These are phyloP conservation scores for Drosophila leonis DNA, from an alignment of 2,888 invertebrate genomes.

Conservation along the genomic window DNA sequence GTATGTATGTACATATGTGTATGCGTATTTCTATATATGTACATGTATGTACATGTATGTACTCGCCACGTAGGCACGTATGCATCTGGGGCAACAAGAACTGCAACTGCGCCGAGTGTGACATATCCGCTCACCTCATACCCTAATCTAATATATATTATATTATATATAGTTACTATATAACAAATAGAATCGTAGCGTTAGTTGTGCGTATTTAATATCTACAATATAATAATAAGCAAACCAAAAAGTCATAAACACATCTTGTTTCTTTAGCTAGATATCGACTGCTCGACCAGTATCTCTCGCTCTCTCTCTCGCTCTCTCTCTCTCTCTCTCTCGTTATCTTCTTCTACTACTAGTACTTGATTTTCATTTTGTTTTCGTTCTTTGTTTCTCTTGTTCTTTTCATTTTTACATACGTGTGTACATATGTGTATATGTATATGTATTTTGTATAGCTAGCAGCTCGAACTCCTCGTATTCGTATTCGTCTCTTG, in stretches of 20 bases:
- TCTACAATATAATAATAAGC: slow-evolving; percentile 6
- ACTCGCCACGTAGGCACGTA: slow-evolving; percentile 15
- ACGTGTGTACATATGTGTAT: slow-evolving; percentile 10
- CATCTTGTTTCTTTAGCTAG: slow-evolving; percentile 29
- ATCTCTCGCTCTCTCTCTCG: slow-evolving; percentile 27
- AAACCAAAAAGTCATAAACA: slow-evolving; percentile 33
- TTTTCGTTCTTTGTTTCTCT: slow-evolving; percentile 12
- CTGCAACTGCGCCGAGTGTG: slow-evolving; percentile 53
- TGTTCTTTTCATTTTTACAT: background rate
- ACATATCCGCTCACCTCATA: slow-evolving; percentile 46
- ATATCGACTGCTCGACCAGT: slow-evolving; percentile 32
- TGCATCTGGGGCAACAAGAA: slow-evolving; percentile 51
- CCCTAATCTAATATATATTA: slow-evolving; percentile 22
- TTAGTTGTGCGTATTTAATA: slow-evolving; percentile 37
- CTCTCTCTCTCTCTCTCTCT: slow-evolving; percentile 28
- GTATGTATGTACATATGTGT: slow-evolving; percentile 8
- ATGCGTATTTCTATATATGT: slow-evolving; percentile 20
- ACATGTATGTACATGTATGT: slow-evolving; percentile 28
- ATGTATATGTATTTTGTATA: slow-evolving; percentile 18
- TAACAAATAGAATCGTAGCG: slow-evolving; percentile 34
- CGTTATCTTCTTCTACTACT: slow-evolving; percentile 17
- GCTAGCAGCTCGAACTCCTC: slow-evolving; percentile 23
- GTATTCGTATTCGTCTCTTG: slow-evolving; percentile 28
- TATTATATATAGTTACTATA: slow-evolving; percentile 12
- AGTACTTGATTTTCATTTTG: slow-evolving; percentile 4